Conservation (phyloP, 2,797 vertebrate species). For the Paramormyrops hopkinsi region DNA sequence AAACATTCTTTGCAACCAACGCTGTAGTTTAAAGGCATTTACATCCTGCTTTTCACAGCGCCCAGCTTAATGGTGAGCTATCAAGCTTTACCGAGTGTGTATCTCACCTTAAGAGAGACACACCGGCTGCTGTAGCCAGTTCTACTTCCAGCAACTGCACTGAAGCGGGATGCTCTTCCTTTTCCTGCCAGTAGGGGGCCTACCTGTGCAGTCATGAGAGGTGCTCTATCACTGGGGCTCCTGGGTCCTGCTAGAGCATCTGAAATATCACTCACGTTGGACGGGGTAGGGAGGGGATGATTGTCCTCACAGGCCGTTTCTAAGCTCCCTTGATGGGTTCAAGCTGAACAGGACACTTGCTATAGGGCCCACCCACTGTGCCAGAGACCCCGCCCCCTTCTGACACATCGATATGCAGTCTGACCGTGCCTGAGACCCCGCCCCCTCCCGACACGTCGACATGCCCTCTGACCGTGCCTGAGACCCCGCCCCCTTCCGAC, state of each 20-base stretch:
- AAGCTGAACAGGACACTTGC: too few species aligned
- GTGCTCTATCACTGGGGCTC: background rate
- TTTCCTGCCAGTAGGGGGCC: background rate
- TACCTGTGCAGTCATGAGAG: background rate
- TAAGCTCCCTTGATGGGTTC: background rate
- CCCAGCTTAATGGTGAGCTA: background rate
- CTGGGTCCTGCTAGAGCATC: background rate
- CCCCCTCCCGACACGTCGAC: too few species aligned
- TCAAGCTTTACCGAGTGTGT: background rate
- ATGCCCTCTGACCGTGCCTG: accelerated
- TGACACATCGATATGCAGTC: too few species aligned
- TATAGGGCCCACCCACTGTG: background rate
- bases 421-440: too few species aligned
- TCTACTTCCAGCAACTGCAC: background rate
- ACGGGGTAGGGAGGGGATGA: background rate
- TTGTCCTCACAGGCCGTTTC: background rate
- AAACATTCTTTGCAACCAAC: background rate
- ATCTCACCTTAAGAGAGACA: background rate
- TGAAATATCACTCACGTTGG: background rate
- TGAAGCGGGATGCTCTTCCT: background rate
- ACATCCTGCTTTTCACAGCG: background rate
- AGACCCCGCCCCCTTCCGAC: background rate
- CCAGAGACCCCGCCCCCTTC: too few species aligned
- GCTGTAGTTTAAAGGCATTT: background rate
- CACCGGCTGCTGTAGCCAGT: background rate